phyloP scores from a whole-genome alignment of 2,888 invertebrate genomes.

The Schrankia costaestrigalis region DNA sequence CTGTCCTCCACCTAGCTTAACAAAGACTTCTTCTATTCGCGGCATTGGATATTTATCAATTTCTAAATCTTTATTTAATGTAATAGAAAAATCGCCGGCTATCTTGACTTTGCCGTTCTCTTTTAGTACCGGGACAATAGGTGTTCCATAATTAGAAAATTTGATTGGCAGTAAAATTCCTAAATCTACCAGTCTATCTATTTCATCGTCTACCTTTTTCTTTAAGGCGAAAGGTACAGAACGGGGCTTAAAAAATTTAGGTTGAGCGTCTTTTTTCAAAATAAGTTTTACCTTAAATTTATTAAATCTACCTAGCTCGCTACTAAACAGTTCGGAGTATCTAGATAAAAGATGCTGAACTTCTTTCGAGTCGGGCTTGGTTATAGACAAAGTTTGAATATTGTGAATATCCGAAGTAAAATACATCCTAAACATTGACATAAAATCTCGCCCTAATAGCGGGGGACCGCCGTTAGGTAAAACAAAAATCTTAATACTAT shows the following conservation, averaged over 20 bases:
- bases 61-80: constrained; percentile 27
- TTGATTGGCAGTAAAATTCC: constrained; percentile 1
- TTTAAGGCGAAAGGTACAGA: constrained; percentile 2
- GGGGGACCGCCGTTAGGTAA: no score
- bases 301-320: no score
- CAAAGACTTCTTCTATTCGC: constrained; percentile 24
- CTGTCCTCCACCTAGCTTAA: constrained; percentile 22
- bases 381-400: no score
- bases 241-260: constrained; percentile 6
- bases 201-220: constrained; percentile 1
- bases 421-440: no score
- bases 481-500: no score
- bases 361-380: no score
- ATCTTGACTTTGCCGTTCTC: constrained; percentile 7
- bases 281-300: constrained; percentile 1
- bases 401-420: no score
- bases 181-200: constrained; percentile 3
- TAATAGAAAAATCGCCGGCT: constrained; percentile 10
- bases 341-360: no score
- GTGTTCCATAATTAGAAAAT: constrained; percentile 3
- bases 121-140: constrained; percentile 6
- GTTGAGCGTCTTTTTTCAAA: background rate
- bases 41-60: constrained; percentile 29
- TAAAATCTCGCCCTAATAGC: no score
- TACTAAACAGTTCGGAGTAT: no score